Evolutionary conservation across 2,113 vertebrate species (phyloP), one percentile per base, ranked within the genome.

Genomic region (Cebus imitator): DNA sequence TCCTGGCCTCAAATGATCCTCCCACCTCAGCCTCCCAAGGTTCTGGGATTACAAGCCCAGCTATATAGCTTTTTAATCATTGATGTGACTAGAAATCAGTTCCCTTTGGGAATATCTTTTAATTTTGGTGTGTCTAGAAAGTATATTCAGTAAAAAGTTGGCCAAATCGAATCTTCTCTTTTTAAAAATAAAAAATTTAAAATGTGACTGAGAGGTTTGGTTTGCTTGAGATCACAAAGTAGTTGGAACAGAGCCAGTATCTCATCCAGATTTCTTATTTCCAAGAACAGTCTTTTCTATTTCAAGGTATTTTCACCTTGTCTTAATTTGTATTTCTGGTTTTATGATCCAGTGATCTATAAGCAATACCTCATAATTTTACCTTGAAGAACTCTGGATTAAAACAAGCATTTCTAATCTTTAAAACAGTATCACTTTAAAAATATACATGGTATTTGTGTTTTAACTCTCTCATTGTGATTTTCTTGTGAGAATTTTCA

Each of bases 151-250:
- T 1, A 17, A 61, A 90, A 85, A 21, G 21, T 1, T 52, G 16
- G 50, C 52, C 18, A 90, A 85, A 95, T 58, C 32, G 8, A 80
- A 50, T 75, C 6, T 35, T 48, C 14, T 40, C 37, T 66, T 85
- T 89, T 85, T 45, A 93, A 91, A 91, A 45, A 23, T n/a, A 61
- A 58, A 97, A 95, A 85, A 43, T 17, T 43, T 75, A 92, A 92
- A 70, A 66, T 50, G 4, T 57, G 32, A 58, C 82, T 91, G 55
- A 61, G 25, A 91, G 11, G 82, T 48, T 78, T 84, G 97, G 32
- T 78, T 92, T 88, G 20, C 35, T 92, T n/a, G 66, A 35, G 11
- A 75, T 86, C 23, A 75, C 18, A 73, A 45, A 18, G 5, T 81
- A 27, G 66, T 72, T 48, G 23, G 55, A 45, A 48, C 20, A 64